Percentiles rank a stretch among this genome's conserved stretches.
phyloP scores from a whole-genome alignment of 2,113 vertebrate species.

The Gymnocephalus cernua region DNA sequence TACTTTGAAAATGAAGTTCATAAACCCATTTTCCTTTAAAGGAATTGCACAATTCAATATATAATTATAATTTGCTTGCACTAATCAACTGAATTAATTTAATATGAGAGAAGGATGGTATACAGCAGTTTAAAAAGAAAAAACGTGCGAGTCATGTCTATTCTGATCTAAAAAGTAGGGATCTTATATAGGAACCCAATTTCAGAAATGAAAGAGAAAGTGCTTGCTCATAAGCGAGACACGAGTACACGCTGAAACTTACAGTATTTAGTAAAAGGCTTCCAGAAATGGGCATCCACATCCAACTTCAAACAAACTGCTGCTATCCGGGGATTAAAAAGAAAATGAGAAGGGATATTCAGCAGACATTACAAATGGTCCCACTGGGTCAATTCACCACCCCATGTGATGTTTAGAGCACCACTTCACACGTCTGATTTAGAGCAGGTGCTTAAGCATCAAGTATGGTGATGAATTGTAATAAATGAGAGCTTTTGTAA shows the following conservation, averaged over 20 bases:
- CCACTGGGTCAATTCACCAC: conserved; percentile 56
- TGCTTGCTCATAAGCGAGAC: conserved; percentile 11
- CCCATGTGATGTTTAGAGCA: conserved; percentile 52
- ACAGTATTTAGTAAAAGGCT: conserved; percentile 50
- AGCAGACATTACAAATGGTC: conserved; percentile 54
- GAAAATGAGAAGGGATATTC: conserved; percentile 55
- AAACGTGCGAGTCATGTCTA: neutral
- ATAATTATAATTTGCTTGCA: no score
- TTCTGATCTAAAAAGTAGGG: neutral
- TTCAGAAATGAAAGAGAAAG: conserved; percentile 3
- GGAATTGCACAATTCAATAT: no score
- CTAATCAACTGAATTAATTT: neutral
- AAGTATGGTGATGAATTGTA: conserved; percentile 51
- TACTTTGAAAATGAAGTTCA: neutral
- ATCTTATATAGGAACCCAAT: neutral
- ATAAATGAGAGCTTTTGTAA: conserved; percentile 54
- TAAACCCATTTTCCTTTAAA: neutral
- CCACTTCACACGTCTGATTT: conserved; percentile 65
- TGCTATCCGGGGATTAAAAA: conserved; percentile 47
- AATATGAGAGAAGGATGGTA: neutral
- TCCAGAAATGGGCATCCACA: conserved; percentile 10
- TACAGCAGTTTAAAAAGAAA: neutral
- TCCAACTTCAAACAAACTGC: conserved; percentile 59
- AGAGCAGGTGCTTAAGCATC: conserved; percentile 56
- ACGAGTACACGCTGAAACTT: conserved; percentile 15